phyloP scores from a whole-genome alignment of 2,113 vertebrate species.

The Upupa epops region DNA sequence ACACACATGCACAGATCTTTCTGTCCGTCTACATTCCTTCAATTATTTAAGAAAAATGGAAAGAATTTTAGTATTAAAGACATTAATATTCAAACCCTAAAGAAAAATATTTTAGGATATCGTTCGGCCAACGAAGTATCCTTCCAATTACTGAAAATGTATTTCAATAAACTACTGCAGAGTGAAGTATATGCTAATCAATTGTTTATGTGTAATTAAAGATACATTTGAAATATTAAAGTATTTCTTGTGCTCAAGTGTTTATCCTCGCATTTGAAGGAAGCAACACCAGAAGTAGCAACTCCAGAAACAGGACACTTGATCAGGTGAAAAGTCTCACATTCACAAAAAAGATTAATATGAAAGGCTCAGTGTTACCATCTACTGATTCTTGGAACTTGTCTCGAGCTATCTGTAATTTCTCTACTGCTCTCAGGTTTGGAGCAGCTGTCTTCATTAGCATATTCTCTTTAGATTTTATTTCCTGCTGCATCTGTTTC shows the following conservation, averaged over 20 bases:
- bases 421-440: conserved; percentile 88
- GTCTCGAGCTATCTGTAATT: conserved; percentile 78
- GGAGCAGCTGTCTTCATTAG: conserved; percentile 82
- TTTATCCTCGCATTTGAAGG: neutral
- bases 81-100: neutral
- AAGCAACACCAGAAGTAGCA: neutral
- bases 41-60: neutral
- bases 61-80: neutral
- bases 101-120: neutral
- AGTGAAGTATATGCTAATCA: neutral
- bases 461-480: conserved; percentile 70
- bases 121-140: neutral
- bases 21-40: neutral
- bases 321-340: neutral
- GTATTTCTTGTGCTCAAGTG: too few relatives aligned
- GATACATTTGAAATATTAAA: neutral
- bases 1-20: neutral
- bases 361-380: conserved; percentile 72
- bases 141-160: neutral
- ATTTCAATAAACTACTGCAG: neutral
- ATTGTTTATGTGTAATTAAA: neutral
- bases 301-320: neutral
- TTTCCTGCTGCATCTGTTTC: conserved; percentile 70
- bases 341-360: neutral
- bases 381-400: conserved; percentile 83